These are phyloP conservation scores for Monopis laevigella DNA, from an alignment of 2,888 invertebrate species.

Conservation along the genomic window DNA sequence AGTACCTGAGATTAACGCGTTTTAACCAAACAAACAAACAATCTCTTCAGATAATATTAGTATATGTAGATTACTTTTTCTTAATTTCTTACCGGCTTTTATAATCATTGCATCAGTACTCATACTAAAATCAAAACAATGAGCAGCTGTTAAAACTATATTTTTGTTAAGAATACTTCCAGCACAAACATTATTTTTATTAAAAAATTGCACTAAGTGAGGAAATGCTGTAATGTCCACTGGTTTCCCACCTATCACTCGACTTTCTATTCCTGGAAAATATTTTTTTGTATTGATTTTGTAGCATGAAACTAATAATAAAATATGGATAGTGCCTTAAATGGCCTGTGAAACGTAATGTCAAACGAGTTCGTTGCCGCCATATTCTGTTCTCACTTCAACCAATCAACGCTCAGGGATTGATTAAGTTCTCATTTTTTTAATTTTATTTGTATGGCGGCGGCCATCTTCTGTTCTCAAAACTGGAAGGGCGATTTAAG, in stretches of 20 bases:
- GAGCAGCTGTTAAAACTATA: constrained; percentile 30
- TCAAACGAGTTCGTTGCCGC: too few species aligned
- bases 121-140: constrained; percentile 29
- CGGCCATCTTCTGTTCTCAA: too few species aligned
- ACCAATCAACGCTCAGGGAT: too few species aligned
- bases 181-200: constrained; percentile 27
- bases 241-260: constrained; percentile 22
- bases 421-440: too few species aligned
- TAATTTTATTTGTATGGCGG: too few species aligned
- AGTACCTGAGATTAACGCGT: neutral
- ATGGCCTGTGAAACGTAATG: too few species aligned
- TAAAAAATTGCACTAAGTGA: constrained; percentile 28
- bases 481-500: too few species aligned
- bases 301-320: too few species aligned
- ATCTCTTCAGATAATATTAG: neutral
- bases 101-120: constrained; percentile 29
- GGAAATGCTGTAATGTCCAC: constrained; percentile 23
- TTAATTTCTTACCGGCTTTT: constrained; percentile 25
- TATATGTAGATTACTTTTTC: neutral
- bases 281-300: too few species aligned
- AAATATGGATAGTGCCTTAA: too few species aligned
- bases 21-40: neutral
- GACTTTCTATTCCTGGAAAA: neutral
- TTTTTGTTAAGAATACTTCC: constrained; percentile 28
- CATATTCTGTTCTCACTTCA: too few species aligned